Evolutionary conservation across 1,140 invertebrate genomes (phyloP).

Genomic region (Brachionus manjavacas): DNA sequence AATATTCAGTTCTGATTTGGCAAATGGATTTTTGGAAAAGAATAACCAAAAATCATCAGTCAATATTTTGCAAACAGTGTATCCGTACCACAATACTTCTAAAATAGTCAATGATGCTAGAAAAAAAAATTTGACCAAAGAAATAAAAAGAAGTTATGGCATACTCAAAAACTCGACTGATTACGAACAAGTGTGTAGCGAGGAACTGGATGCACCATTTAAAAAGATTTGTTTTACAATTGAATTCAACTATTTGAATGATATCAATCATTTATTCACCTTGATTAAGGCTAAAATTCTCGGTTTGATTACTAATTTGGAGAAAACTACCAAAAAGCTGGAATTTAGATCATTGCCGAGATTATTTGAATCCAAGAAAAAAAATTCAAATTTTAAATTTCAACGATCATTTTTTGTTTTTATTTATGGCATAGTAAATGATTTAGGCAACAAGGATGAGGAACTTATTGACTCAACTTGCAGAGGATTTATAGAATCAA

Average conservation of each 20-base stretch:
- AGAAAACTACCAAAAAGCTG: background rate
- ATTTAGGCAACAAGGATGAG: background rate
- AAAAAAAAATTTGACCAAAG: background rate
- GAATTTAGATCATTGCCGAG: background rate
- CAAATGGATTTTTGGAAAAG: background rate
- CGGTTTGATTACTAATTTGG: background rate
- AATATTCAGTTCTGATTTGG: background rate
- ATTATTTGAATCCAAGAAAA: background rate
- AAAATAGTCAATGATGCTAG: background rate
- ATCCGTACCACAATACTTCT: constrained; percentile 33
- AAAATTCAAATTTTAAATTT: background rate
- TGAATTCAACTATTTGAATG: background rate
- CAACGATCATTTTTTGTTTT: background rate
- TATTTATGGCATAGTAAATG: background rate
- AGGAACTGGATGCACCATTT: background rate
- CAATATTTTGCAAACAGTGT: constrained; percentile 24
- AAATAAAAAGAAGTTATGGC: background rate
- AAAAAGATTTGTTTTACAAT: background rate
- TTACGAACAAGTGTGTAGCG: background rate
- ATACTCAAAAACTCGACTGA: background rate
- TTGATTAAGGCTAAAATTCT: constrained; percentile 20
- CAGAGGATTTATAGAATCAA: background rate
- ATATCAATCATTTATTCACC: constrained; percentile 26
- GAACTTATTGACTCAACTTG: background rate
- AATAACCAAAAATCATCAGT: background rate